Base-by-base conservation (phyloP, 1,140 invertebrate species). In the Drosophila sechellia region DNA sequence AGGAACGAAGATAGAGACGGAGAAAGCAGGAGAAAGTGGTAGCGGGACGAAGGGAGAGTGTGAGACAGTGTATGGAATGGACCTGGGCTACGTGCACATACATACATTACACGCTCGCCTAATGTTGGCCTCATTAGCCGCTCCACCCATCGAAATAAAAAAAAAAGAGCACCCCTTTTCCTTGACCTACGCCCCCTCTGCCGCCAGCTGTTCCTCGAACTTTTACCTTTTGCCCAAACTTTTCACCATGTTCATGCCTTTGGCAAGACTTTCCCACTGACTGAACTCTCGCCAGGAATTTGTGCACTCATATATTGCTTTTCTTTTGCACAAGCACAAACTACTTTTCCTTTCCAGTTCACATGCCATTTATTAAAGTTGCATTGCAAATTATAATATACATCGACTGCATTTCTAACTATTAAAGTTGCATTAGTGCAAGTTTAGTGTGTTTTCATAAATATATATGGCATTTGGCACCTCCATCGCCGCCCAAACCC, bases 91-190 rank as follows among this genome's bases (percentile, higher is more conserved):
- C 74, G 74, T 77, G 75, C 74, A 76, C 72, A 77, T 77, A 77
- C 20, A 69, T 77, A 77, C 65, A 77, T 76, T 75, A 75, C 66
- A 76, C 72, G 71, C 56, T 52, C 46, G 60, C 71, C 73, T 76
- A 76, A 75, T 76, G 73, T 76, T 64, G 71, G 73, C 73, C 60
- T 76, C 75, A 78, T 78, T 78, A 78, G 75, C 75, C 74, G 75
- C 75, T 65, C 58, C 73, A 66, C 72, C 73, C 66, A 53, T 34
- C 42, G 8, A 17, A 43, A 43, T 22, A 17, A 8, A 63, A 31
- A 63, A 31, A 15, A 31, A 27, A 37, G 3, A 37, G 13, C 8
- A 37, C 12, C 12, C 27, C 25, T 34, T 34, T 49, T 25, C 35
- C 46, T 34, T 52, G 15, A 64, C 58, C 58, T 43, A 20, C 31